Conservation (phyloP, 2,888 invertebrate species). For the Pyrgus malvae region DNA sequence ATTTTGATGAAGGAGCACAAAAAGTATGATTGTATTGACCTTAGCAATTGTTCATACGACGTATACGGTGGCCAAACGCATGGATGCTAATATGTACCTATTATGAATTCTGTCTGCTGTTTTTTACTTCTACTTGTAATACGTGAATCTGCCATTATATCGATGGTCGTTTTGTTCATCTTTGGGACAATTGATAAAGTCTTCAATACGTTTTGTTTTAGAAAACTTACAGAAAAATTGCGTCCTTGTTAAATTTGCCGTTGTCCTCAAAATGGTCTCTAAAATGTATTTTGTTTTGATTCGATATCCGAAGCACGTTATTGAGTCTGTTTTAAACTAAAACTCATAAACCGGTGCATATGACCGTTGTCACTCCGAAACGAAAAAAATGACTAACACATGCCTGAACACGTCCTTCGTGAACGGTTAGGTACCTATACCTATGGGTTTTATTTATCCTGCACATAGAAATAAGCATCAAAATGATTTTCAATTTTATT, state of each 20-base stretch:
- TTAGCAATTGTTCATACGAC: constrained; percentile 2
- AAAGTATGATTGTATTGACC: constrained; percentile 2
- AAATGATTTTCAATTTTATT: constrained; percentile 5
- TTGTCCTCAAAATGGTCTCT: too few relatives aligned
- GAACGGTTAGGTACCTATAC: constrained; percentile 16
- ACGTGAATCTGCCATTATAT: too few relatives aligned
- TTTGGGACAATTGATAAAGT: too few relatives aligned
- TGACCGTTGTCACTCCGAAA: not conserved
- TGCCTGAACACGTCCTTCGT: constrained; percentile 10
- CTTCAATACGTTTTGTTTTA: too few relatives aligned
- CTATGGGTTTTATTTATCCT: constrained; percentile 1
- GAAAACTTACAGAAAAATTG: too few relatives aligned
- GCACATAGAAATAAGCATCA: constrained; percentile 10
- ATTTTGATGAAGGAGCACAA: too few relatives aligned
- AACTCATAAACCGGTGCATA: too few relatives aligned
- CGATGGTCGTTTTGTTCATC: too few relatives aligned
- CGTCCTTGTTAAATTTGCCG: too few relatives aligned
- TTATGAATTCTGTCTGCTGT: not conserved
- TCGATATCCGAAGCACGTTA: too few relatives aligned
- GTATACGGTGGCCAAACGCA: not conserved
- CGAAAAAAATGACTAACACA: not conserved
- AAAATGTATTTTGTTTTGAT: too few relatives aligned
- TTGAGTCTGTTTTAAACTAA: too few relatives aligned
- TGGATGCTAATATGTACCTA: not conserved
- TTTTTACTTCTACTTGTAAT: not conserved